Evolutionary conservation across 2,113 vertebrate genomes (phyloP).

Genomic region (Cyanistes caeruleus): DNA sequence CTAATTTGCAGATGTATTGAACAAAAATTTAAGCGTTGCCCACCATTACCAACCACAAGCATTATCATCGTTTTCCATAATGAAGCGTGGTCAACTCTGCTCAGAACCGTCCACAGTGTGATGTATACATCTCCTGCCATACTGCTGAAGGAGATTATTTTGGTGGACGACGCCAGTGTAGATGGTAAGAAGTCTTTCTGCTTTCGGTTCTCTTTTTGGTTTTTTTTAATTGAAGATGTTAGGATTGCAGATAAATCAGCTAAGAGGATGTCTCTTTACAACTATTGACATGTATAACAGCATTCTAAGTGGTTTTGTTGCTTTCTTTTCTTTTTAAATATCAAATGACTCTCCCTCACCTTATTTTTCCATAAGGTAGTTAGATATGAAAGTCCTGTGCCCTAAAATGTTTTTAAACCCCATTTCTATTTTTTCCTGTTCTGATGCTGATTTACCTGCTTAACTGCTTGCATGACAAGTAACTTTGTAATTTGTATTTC

Average conservation of each 20-base stretch:
- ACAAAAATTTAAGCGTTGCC: conserved; percentile 94
- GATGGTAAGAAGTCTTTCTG: conserved; percentile 83
- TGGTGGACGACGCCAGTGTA: conserved; percentile 95
- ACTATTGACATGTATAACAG: not conserved
- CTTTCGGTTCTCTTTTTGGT: not conserved
- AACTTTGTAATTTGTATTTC: not conserved
- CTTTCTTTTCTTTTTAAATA: not conserved
- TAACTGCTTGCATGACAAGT: not conserved
- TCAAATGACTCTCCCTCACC: not conserved
- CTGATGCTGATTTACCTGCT: not conserved
- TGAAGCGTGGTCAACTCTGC: conserved; percentile 95
- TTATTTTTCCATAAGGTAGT: not conserved
- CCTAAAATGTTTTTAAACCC: not conserved
- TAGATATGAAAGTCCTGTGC: not conserved
- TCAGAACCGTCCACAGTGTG: conserved; percentile 95
- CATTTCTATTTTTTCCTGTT: not conserved
- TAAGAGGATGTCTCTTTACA: not conserved
- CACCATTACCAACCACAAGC: conserved; percentile 89
- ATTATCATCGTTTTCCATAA: conserved; percentile 99
- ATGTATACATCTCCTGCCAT: conserved; percentile 94
- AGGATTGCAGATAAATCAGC: not conserved
- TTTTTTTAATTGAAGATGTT: not conserved
- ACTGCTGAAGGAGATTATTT: conserved; percentile 94
- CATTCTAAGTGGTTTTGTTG: not conserved
- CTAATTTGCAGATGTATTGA: conserved; percentile 89